These are phyloP conservation scores for Adelges cooleyi DNA, from an alignment of 1,140 invertebrate genomes.

Conservation along the genomic window DNA sequence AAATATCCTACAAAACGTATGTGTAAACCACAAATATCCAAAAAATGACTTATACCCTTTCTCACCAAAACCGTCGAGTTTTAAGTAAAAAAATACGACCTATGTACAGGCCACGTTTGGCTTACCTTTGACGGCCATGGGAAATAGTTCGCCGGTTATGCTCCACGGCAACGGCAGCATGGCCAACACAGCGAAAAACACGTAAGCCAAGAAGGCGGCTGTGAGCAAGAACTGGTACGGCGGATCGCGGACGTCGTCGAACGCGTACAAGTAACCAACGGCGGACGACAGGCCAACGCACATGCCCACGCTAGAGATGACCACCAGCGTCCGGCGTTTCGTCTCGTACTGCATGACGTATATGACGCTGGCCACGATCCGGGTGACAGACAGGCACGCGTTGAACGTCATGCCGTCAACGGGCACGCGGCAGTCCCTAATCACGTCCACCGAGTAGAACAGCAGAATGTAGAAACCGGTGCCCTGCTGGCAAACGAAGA, in stretches of 20 bases:
- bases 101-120: too few species aligned
- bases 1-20: background rate
- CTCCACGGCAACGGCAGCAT: conserved; percentile 56
- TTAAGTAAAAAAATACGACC: too few species aligned
- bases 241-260: conserved; percentile 37
- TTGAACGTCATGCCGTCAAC: conserved; percentile 56
- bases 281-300: conserved; percentile 41
- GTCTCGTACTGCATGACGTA: conserved; percentile 55
- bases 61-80: background rate
- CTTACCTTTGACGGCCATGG: conserved; percentile 48
- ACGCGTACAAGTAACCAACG: conserved; percentile 39
- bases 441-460: conserved; percentile 60
- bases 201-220: conserved; percentile 50
- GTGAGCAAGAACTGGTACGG: conserved; percentile 45
- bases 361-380: conserved; percentile 42
- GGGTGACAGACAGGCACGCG: conserved; percentile 57
- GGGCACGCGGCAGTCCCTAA: conserved; percentile 43
- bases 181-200: conserved; percentile 53
- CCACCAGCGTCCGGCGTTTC: conserved; percentile 48
- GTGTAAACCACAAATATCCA: background rate
- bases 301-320: conserved; percentile 50
- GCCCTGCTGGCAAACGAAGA: conserved; percentile 58
- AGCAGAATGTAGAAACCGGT: conserved; percentile 62
- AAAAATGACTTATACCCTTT: background rate
- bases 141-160: conserved; percentile 59